A percentile compares a stretch with the other conserved stretches of the same genome.
phyloP scores from a whole-genome alignment of 2,797 vertebrate species.

The Lagocephalus sceleratus region DNA sequence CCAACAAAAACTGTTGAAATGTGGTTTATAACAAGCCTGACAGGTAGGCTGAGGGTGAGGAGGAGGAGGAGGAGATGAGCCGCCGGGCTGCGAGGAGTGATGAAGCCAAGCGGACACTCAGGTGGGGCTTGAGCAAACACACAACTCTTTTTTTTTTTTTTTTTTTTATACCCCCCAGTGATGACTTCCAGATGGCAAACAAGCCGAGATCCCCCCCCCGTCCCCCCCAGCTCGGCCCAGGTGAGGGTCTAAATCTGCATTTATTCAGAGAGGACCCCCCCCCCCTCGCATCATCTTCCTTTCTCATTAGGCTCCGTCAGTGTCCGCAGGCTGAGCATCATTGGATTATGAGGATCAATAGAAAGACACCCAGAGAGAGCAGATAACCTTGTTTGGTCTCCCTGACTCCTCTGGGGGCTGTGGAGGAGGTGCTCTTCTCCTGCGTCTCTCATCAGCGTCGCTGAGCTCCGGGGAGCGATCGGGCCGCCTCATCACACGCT shows the following conservation, averaged over 20 bases:
- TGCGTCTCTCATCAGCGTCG: constrained; percentile 33
- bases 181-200: constrained; percentile 18
- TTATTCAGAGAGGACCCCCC: constrained; percentile 12
- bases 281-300: constrained; percentile 8
- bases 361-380: constrained; percentile 1
- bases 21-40: constrained; percentile 29
- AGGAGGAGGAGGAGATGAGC: constrained; percentile 5
- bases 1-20: constrained; percentile 1
- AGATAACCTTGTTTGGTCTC: constrained; percentile 18
- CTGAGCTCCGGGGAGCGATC: constrained; percentile 35
- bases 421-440: constrained; percentile 52
- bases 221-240: neutral
- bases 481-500: constrained; percentile 33
- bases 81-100: constrained; percentile 27
- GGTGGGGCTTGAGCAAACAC: constrained; percentile 20
- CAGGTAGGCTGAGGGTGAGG: constrained; percentile 4
- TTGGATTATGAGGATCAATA: constrained; percentile 56
- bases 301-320: constrained; percentile 14
- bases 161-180: too few species aligned
- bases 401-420: constrained; percentile 44
- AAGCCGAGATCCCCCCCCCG: neutral
- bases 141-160: constrained; percentile 22
- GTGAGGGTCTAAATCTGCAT: constrained; percentile 7
- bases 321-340: constrained; percentile 37
- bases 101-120: constrained; percentile 16